Base-by-base conservation (phyloP, 1,140 invertebrate genomes). In the Nomia melanderi region DNA sequence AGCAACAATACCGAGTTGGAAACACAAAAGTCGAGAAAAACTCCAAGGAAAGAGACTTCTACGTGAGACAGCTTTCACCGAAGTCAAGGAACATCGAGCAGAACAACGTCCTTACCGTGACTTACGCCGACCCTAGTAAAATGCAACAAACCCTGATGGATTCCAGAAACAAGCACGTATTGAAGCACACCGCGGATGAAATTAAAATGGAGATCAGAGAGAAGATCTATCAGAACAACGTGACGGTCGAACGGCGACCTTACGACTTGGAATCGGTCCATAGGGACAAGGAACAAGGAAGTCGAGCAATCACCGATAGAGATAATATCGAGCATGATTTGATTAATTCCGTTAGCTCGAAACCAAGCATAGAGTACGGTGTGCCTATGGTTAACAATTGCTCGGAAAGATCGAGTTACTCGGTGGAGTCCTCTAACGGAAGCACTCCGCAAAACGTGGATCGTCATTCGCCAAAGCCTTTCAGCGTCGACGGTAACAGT, bases 1-100 rank as follows among this genome's bases (percentile, higher is more conserved):
- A 96, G 91, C 95, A 95, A 79, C 91, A 92, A 36, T 92, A 90
- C 63, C 76, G 89, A 11, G 88, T 91, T 0, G 90, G 89, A 8
- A 87, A 73, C 36, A 83, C 83, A 0, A 91, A 89, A 31, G 1
- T 75, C 9, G 87, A 88, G 1, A 88, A 86, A 12, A 62, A 78
- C 2, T 14, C 27, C 8, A 90, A 88, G 29, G 86, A 90, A 20
- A 84, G 79, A n/a, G 87, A 90, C 3, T 20, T 74, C 82, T 89
- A 88, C 59, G 59, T 83, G 70, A 86, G 86, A 50, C 83, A 89
- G 29, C 76, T 79, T 4, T 62, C 64, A 0, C 57, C 50, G 0
- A 81, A 67, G n/a, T 63, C 88, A 4, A 83, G 81, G 23, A 78
- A 75, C 36, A 20, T 77, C 8, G 76, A 89, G 33, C 39, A 56